Conservation (phyloP, 2,797 vertebrate genomes). For the Propithecus perrieri region DNA sequence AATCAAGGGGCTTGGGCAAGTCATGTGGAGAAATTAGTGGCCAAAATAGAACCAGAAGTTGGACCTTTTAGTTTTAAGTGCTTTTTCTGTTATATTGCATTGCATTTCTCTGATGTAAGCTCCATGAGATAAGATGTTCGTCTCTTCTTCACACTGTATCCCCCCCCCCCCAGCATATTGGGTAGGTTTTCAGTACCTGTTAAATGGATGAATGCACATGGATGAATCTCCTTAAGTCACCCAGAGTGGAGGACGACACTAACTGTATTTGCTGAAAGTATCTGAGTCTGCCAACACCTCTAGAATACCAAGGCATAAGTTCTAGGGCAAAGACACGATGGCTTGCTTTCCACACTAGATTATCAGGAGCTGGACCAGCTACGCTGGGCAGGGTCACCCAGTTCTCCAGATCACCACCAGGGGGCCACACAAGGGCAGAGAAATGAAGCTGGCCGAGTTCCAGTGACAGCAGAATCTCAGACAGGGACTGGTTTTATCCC, state of each 20-base stretch:
- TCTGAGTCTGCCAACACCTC: not conserved
- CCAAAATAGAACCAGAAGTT: not conserved
- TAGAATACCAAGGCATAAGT: not conserved
- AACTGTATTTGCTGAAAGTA: not conserved
- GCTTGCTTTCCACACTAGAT: not conserved
- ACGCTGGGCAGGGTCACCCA: not conserved
- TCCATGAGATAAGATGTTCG: accelerated
- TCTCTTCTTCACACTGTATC: not conserved
- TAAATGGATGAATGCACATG: not conserved
- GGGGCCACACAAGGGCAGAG: not conserved
- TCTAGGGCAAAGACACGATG: not conserved
- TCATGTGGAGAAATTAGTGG: not conserved
- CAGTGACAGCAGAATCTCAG: not conserved
- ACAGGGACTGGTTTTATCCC: not conserved
- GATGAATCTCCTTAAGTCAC: not conserved
- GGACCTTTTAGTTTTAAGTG: not conserved
- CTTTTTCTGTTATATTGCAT: not conserved
- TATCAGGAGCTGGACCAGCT: not conserved
- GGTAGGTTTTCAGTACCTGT: not conserved
- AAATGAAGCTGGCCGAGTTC: accelerated
- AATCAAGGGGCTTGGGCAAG: not conserved
- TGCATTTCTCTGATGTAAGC: not conserved
- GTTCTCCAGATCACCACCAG: conserved; percentile 47
- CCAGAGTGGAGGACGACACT: not conserved
- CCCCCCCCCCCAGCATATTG: too few species aligned